Evolutionary conservation across 37 sponge, comb jelly and placozoan species (phyloP).

Genomic region (Cliona cf. orientalis): DNA sequence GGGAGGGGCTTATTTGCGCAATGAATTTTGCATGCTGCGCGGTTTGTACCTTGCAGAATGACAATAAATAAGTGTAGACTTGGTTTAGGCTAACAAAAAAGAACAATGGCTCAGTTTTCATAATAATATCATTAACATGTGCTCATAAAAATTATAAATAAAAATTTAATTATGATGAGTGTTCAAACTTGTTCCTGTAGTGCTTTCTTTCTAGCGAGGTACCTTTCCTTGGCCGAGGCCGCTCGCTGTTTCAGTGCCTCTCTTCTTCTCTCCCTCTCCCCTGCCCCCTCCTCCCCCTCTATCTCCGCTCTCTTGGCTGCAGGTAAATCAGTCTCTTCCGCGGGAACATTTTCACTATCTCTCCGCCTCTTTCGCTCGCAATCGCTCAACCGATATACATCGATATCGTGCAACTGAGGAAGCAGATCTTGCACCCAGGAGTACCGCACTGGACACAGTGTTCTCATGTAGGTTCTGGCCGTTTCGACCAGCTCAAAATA

Average conservation of each 20-base stretch:
- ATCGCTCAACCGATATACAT: slow-evolving; percentile 75
- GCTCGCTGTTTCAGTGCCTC: slow-evolving; percentile 42
- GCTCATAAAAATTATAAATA: not conserved
- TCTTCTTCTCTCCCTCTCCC: slow-evolving; percentile 9
- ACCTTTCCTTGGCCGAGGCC: slow-evolving; percentile 73
- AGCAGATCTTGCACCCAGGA: slow-evolving; percentile 85
- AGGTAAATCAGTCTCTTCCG: not conserved
- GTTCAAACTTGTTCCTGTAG: not conserved
- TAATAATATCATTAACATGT: not conserved
- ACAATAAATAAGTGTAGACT: not conserved
- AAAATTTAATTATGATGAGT: slow-evolving; percentile 4
- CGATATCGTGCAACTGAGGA: slow-evolving; percentile 82
- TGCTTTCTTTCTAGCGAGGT: slow-evolving; percentile 60
- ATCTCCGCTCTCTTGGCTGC: not conserved
- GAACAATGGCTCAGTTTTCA: not conserved
- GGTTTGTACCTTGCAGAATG: not conserved
- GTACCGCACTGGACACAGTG: slow-evolving; percentile 83
- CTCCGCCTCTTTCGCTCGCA: slow-evolving; percentile 39
- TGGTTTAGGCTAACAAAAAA: not conserved
- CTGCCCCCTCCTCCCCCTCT: not conserved
- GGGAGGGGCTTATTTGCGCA: slow-evolving; percentile 37
- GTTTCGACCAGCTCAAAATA: slow-evolving; percentile 86
- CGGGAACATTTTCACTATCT: not conserved
- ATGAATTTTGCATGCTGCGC: not conserved
- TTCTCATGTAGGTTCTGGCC: slow-evolving; percentile 81